Evolutionary conservation across 2,113 vertebrate genomes (phyloP).

Genomic region (Plectropomus leopardus): DNA sequence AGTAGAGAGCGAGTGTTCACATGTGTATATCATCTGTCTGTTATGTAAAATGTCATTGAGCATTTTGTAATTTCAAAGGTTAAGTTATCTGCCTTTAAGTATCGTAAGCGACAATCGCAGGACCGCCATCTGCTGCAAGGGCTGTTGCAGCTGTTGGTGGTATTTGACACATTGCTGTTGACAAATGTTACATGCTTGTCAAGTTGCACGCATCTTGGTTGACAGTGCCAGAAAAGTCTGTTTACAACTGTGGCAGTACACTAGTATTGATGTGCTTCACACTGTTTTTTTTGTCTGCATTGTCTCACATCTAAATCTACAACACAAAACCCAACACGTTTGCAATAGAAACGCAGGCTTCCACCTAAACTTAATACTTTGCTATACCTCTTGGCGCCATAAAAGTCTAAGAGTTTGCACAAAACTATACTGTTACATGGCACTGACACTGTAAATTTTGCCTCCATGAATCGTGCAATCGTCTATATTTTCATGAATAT

Average conservation of each 20-base stretch:
- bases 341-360: neutral
- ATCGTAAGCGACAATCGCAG: neutral
- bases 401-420: neutral
- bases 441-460: neutral
- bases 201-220: neutral
- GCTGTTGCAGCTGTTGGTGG: neutral
- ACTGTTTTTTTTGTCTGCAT: neutral
- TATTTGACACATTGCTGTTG: neutral
- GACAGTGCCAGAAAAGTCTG: neutral
- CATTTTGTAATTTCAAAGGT: neutral
- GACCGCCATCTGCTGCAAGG: neutral
- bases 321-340: neutral
- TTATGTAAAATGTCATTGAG: neutral
- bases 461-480: neutral
- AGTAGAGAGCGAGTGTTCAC: constrained; percentile 1
- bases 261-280: neutral
- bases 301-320: neutral
- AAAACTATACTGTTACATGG: neutral
- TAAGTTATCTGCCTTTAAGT: neutral
- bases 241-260: neutral
- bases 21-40: neutral
- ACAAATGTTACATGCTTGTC: neutral
- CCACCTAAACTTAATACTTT: neutral
- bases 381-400: neutral
- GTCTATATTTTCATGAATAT: neutral